Evolutionary conservation across 2,113 vertebrate genomes (phyloP).

Genomic region (Anguilla japonica): DNA sequence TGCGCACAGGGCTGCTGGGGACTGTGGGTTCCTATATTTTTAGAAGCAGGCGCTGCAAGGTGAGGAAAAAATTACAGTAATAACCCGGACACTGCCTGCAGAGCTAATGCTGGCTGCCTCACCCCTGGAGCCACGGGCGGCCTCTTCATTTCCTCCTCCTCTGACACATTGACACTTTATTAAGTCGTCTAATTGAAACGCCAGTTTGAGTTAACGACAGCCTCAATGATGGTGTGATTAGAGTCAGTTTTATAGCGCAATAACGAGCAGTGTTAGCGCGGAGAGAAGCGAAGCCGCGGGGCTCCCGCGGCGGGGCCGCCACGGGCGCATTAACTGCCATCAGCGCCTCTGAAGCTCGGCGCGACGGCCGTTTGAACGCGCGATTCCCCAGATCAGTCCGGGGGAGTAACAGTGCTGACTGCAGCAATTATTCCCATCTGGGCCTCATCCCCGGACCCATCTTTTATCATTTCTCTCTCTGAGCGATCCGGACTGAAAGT

Average conservation of each 20-base stretch:
- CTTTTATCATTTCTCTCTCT: slow-evolving; percentile 26
- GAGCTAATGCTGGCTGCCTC: not conserved
- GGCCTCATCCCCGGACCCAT: not conserved
- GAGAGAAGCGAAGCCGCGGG: slow-evolving; percentile 19
- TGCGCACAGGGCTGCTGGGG: not conserved
- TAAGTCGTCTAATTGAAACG: slow-evolving; percentile 38
- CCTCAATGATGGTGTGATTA: slow-evolving; percentile 22
- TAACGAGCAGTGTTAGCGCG: slow-evolving; percentile 9
- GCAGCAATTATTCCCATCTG: slow-evolving; percentile 23
- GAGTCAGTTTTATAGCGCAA: slow-evolving; percentile 21
- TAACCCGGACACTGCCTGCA: not conserved
- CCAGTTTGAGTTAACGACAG: slow-evolving; percentile 34
- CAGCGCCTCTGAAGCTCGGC: not conserved
- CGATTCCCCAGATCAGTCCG: slow-evolving; percentile 18
- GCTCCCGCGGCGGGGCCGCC: not conserved
- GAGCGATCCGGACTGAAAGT: slow-evolving; percentile 42
- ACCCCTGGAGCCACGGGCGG: not conserved
- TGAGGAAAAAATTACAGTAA: slow-evolving; percentile 4
- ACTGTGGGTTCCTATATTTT: not conserved
- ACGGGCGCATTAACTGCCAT: not conserved
- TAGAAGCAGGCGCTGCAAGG: not conserved
- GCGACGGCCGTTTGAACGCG: not conserved
- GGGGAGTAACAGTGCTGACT: slow-evolving; percentile 9
- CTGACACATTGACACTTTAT: slow-evolving; percentile 26
- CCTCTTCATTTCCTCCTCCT: not conserved